Conservation (phyloP, 2,888 invertebrate genomes). For the Pardosa pseudoannulata region DNA sequence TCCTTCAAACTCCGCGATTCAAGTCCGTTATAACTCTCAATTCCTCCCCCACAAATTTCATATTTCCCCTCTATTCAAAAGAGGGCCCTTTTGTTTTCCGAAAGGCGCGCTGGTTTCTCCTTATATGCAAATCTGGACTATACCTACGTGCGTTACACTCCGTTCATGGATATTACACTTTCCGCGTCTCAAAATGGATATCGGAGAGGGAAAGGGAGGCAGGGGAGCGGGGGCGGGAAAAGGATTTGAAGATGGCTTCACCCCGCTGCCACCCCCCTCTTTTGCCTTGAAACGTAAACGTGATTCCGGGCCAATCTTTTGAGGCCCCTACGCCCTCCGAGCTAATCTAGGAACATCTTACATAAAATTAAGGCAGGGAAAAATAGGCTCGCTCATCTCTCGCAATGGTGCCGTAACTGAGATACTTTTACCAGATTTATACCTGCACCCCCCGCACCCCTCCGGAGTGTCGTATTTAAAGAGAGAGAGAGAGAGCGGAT, state of each 20-base stretch:
- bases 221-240: not conserved
- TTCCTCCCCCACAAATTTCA: slow-evolving; percentile 49
- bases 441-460: slow-evolving; percentile 25
- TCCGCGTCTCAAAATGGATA: not conserved
- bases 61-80: slow-evolving; percentile 36
- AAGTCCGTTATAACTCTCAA: slow-evolving; percentile 71
- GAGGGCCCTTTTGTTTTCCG: slow-evolving; percentile 34
- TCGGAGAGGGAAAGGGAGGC: not conserved
- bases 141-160: slow-evolving; percentile 68
- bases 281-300: slow-evolving; percentile 35
- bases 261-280: not conserved
- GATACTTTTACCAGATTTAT: slow-evolving; percentile 64
- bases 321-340: slow-evolving; percentile 15
- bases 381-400: slow-evolving; percentile 45
- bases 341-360: slow-evolving; percentile 71
- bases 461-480: slow-evolving; percentile 29
- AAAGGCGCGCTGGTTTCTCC: slow-evolving; percentile 19
- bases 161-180: slow-evolving; percentile 67
- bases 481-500: slow-evolving; percentile 7
- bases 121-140: slow-evolving; percentile 67
- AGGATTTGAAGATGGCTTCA: slow-evolving; percentile 45
- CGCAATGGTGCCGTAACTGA: slow-evolving; percentile 32
- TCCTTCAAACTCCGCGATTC: slow-evolving; percentile 47
- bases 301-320: slow-evolving; percentile 65
- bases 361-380: slow-evolving; percentile 70